Evolutionary conservation across 1,140 invertebrate species (phyloP), one percentile per base, ranked within the genome.

Genomic region (Drosophila pandora): DNA sequence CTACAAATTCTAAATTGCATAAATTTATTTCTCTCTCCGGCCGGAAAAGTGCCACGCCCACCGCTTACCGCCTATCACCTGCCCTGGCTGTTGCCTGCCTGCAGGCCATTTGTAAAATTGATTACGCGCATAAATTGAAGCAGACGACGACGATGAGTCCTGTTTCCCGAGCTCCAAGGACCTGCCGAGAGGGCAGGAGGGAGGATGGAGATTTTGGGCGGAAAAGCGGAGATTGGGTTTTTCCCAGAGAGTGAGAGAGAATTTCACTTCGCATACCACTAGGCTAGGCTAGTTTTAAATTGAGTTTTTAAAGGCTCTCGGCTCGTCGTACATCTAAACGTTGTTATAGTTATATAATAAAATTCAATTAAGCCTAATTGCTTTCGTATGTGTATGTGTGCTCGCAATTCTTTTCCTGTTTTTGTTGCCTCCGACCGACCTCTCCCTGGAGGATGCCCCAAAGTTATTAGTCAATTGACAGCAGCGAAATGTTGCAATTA

Each of bases 101-200:
- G 79, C 71, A 75, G 83, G 83, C 83, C 79, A 88, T 88, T 88
- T 88, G 83, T 88, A 88, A 88, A 88, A 88, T 88, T 88, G 83
- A 88, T 88, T 88, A 88, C 79, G 83, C 79, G 83, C 83, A 88
- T 88, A 88, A 88, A 88, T 88, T 88, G 83, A 88, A 83, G 83
- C 84, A 88, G 83, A 83, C 83, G 76, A 76, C 50, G 64, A 65
- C 41, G 48, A 61, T 32, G 28, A 2, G 0, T 28, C 25, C 25
- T 28, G 25, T n/a, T 6, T 28, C 5, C 25, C 7, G 7, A 28
- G 25, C 25, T 23, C 8, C 30, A 21, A 41, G 12, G 13, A 6
- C 39, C 17, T 17, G 37, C 5, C n/a, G 10, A 49, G 43, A 28
- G 39, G 10, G 30, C 17, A 12, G 37, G 22, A 37, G 39, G 12